phyloP scores from a whole-genome alignment of 2,888 invertebrate genomes.

The Ennomos quercinarius region DNA sequence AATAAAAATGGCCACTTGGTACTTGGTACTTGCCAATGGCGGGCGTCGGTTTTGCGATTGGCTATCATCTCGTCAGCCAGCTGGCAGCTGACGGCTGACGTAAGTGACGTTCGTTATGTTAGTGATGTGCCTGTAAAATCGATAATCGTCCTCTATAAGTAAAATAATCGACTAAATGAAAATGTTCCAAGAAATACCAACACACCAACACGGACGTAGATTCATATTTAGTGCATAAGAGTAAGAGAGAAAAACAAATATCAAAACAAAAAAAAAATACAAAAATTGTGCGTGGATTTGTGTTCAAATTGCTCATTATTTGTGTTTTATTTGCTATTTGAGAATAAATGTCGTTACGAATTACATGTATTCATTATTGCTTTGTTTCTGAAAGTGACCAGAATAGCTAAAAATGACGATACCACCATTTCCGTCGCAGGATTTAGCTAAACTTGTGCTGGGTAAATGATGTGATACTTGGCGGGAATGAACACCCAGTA shows the following conservation, averaged over 20 bases:
- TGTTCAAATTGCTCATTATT: conserved; percentile 3
- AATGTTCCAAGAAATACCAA: conserved; percentile 1
- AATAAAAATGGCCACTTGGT: conserved; percentile 27
- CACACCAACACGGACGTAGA: no score
- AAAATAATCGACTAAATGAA: conserved; percentile 10
- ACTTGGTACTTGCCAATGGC: conserved; percentile 16
- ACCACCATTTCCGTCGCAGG: conserved; percentile 76
- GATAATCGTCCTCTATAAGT: neutral
- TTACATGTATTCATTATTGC: conserved; percentile 22
- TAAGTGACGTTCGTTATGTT: neutral
- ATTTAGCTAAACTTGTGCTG: conserved; percentile 78
- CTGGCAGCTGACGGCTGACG: conserved; percentile 21
- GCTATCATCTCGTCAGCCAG: conserved; percentile 33
- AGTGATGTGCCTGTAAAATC: neutral
- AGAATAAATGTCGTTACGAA: conserved; percentile 1
- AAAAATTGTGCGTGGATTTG: conserved; percentile 28
- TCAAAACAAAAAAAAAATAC: neutral
- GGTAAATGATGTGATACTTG: conserved; percentile 66
- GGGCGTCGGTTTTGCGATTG: conserved; percentile 35
- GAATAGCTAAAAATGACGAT: conserved; percentile 58
- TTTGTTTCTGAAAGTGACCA: neutral
- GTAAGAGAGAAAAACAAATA: neutral
- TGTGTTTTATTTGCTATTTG: conserved; percentile 29
- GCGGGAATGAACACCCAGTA: conserved; percentile 67
- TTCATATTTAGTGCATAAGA: no score